Evolutionary conservation across 1,140 invertebrate genomes (phyloP).

Genomic region (Megalopta genalis): DNA sequence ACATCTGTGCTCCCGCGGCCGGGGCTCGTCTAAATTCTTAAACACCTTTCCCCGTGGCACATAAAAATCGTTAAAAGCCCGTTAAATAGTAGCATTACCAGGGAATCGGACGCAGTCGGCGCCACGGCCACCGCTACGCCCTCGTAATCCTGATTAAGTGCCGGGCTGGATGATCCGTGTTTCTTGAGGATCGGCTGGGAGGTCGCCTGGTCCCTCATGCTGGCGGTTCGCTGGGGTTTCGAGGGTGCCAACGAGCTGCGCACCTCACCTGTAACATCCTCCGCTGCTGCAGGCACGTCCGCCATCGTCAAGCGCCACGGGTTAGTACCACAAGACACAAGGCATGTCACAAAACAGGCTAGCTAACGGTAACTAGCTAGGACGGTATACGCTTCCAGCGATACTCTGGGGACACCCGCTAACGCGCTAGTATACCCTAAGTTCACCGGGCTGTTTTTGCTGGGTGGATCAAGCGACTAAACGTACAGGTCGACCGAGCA

Average conservation of each 20-base stretch:
- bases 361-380: slow-evolving; percentile 56
- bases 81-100: slow-evolving; percentile 31
- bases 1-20: too few relatives aligned
- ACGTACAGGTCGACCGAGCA: too few relatives aligned
- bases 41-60: not conserved
- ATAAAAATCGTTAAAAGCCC: not conserved
- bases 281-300: slow-evolving; percentile 79
- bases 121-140: slow-evolving; percentile 51
- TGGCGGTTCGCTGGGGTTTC: slow-evolving; percentile 90
- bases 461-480: not conserved
- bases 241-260: slow-evolving; percentile 87
- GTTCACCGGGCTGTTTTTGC: not conserved
- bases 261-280: slow-evolving; percentile 85
- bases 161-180: slow-evolving; percentile 33
- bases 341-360: slow-evolving; percentile 73
- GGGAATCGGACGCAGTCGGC: slow-evolving; percentile 62
- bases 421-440: not conserved
- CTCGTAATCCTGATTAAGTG: slow-evolving; percentile 69
- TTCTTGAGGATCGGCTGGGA: slow-evolving; percentile 69
- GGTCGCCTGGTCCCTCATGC: slow-evolving; percentile 84
- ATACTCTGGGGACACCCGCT: slow-evolving; percentile 9
- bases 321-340: slow-evolving; percentile 79
- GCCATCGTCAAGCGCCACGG: slow-evolving; percentile 78
- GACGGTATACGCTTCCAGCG: not conserved
- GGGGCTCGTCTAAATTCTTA: slow-evolving; percentile 2